Evolutionary conservation across 2,888 invertebrate species (phyloP).

Genomic region (Chrysotoxum bicinctum): DNA sequence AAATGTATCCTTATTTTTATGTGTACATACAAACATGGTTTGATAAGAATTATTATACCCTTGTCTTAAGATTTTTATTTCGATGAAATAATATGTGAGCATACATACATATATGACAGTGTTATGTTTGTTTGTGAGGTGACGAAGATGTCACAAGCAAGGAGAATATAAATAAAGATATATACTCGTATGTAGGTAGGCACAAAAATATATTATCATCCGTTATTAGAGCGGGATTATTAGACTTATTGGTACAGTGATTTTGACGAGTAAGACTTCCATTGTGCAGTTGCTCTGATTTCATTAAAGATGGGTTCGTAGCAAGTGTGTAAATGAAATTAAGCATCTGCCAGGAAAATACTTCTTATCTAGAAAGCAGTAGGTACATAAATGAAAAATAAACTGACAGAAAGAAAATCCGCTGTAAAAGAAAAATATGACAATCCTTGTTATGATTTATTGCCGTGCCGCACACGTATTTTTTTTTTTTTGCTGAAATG

Average conservation of each 20-base stretch:
- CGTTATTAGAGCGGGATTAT: conserved; percentile 8
- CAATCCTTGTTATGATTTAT: no score
- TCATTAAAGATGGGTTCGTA: background rate
- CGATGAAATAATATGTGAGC: conserved; percentile 11
- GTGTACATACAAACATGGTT: background rate
- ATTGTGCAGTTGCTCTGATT: background rate
- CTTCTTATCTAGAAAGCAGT: no score
- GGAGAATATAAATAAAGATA: background rate
- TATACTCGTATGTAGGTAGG: no score
- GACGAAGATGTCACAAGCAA: background rate
- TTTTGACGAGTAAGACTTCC: background rate
- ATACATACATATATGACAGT: background rate
- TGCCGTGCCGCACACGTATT: no score
- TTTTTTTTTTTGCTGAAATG: no score
- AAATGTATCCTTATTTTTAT: conserved; percentile 32
- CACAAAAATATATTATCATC: conserved; percentile 15
- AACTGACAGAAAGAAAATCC: no score
- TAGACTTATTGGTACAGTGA: conserved; percentile 14
- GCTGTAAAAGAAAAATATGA: no score
- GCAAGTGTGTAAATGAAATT: background rate
- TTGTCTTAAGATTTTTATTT: conserved; percentile 40
- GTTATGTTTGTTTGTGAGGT: background rate
- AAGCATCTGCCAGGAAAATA: no score
- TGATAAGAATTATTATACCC: background rate
- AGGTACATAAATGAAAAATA: no score